phyloP scores from a whole-genome alignment of 2,888 invertebrate species.

The Kryphioiulus occultus region DNA sequence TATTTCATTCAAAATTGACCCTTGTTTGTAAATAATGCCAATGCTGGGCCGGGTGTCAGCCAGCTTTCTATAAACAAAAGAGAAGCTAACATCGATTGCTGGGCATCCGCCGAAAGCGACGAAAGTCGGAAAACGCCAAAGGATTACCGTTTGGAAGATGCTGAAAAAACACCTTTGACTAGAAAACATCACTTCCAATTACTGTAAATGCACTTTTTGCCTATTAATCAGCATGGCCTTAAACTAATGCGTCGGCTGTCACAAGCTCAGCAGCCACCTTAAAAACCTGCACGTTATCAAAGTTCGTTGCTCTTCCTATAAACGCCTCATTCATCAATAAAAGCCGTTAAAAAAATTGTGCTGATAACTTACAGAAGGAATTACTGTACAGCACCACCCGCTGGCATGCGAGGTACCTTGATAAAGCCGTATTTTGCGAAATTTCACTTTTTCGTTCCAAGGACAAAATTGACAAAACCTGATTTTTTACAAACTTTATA shows the following conservation, averaged over 20 bases:
- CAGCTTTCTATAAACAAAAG: constrained; percentile 27
- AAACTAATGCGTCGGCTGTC: not conserved
- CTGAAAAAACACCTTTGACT: not conserved
- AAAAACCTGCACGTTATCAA: not conserved
- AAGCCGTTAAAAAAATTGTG: not conserved
- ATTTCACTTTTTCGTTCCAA: too few species aligned
- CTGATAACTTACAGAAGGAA: too few species aligned
- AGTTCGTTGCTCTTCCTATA: not conserved
- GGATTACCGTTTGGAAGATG: not conserved
- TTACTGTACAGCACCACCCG: too few species aligned
- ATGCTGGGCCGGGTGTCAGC: not conserved
- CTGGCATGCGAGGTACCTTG: too few species aligned
- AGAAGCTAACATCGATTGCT: not conserved
- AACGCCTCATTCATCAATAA: not conserved
- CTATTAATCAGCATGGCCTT: not conserved
- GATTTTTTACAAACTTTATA: too few species aligned
- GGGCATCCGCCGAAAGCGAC: not conserved
- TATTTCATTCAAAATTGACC: constrained; percentile 40
- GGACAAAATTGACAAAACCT: too few species aligned
- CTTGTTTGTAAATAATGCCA: constrained; percentile 39
- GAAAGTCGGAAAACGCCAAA: not conserved
- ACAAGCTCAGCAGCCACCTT: not conserved
- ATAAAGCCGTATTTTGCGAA: too few species aligned
- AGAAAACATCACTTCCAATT: not conserved
- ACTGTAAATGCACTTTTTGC: not conserved